phyloP scores from a whole-genome alignment of 2,888 invertebrate species.

The Blomia tropicalis region DNA sequence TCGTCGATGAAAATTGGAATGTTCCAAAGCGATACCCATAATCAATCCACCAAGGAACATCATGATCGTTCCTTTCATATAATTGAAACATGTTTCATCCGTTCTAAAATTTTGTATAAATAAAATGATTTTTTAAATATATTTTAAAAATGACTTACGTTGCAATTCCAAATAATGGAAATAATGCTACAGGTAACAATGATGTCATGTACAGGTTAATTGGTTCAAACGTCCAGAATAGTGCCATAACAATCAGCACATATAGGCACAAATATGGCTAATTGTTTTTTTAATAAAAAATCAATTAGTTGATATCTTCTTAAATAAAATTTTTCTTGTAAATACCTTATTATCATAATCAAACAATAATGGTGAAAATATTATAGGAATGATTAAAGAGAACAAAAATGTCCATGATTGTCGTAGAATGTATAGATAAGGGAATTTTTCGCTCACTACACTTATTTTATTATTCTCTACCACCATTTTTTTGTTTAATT shows the following conservation, averaged over 20 bases:
- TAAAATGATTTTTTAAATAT: not conserved
- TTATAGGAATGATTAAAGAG: not conserved
- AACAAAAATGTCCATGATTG: not conserved
- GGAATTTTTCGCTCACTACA: too few species aligned
- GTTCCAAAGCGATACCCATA: conserved; percentile 75
- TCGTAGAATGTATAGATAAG: not conserved
- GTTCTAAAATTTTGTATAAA: conserved; percentile 25
- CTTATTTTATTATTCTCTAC: too few species aligned
- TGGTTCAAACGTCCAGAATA: conserved; percentile 31
- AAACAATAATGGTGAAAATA: not conserved
- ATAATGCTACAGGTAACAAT: conserved; percentile 37
- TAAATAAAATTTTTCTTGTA: too few species aligned
- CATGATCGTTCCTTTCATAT: conserved; percentile 31
- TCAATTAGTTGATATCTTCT: too few species aligned
- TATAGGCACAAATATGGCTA: conserved; percentile 31
- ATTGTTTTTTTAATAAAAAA: not conserved
- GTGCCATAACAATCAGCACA: conserved; percentile 31
- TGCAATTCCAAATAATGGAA: conserved; percentile 32
- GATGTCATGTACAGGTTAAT: conserved; percentile 29
- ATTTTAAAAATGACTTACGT: conserved; percentile 5
- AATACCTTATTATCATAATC: conserved; percentile 6
- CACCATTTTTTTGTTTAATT: too few species aligned
- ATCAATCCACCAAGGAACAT: conserved; percentile 54
- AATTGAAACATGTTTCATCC: conserved; percentile 26
- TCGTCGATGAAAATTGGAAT: conserved; percentile 69